Evolutionary conservation across 2,113 vertebrate genomes (phyloP).

Genomic region (Ophthalmolycus amberensis): DNA sequence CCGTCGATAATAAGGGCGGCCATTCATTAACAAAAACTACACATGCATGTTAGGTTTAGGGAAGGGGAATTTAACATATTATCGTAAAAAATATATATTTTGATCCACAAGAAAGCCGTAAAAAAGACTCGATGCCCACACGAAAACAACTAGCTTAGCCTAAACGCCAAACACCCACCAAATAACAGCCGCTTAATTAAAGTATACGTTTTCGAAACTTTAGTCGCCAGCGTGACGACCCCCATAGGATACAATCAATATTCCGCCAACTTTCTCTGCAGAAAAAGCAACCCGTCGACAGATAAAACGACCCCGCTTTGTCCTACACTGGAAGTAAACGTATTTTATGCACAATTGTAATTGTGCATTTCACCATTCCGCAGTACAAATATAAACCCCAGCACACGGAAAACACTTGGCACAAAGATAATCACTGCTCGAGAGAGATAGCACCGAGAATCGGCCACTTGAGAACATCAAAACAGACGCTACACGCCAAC

Average conservation of each 20-base stretch:
- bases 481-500: constrained; percentile 52
- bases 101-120: constrained; percentile 10
- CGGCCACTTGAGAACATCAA: constrained; percentile 60
- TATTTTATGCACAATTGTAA: neutral
- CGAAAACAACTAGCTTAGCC: neutral
- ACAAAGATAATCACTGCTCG: constrained; percentile 59
- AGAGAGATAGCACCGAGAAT: constrained; percentile 35
- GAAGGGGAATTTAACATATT: neutral
- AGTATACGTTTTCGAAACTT: constrained; percentile 48
- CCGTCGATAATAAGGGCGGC: neutral
- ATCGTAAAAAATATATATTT: neutral
- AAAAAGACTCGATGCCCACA: neutral
- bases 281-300: constrained; percentile 33
- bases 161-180: neutral
- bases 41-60: neutral
- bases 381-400: neutral
- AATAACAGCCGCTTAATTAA: neutral
- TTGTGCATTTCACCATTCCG: neutral
- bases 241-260: constrained; percentile 67
- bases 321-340: neutral
- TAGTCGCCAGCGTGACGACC: constrained; percentile 38
- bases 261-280: constrained; percentile 79
- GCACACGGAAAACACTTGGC: constrained; percentile 16
- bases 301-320: constrained; percentile 2
- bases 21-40: neutral